These are phyloP conservation scores for Mythimna albipuncta DNA, from an alignment of 2,888 invertebrate genomes.

Conservation along the genomic window DNA sequence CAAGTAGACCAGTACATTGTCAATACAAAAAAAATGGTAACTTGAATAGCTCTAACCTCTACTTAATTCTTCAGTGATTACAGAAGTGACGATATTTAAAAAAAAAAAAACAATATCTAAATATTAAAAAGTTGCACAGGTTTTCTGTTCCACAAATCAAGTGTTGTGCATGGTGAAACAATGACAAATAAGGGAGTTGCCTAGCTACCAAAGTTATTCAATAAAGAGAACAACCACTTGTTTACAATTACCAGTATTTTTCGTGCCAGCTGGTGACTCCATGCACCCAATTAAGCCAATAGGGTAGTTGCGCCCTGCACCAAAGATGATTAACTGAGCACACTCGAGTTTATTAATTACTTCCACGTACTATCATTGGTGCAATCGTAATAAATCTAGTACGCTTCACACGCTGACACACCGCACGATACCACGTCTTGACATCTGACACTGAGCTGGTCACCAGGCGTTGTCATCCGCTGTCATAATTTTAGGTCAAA, in stretches of 20 bases:
- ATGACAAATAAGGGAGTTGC: conserved; percentile 45
- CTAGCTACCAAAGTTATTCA: conserved; percentile 34
- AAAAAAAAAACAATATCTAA: not conserved
- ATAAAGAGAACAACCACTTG: conserved; percentile 42
- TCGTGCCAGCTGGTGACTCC: conserved; percentile 30
- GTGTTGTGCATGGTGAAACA: conserved; percentile 38
- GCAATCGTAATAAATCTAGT: conserved; percentile 64
- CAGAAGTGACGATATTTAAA: not conserved
- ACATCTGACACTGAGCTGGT: conserved; percentile 78
- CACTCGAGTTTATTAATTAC: conserved; percentile 23
- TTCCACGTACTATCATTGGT: conserved; percentile 34
- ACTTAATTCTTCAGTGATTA: not conserved
- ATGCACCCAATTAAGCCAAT: conserved; percentile 29
- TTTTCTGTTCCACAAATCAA: conserved; percentile 26
- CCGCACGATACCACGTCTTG: conserved; percentile 66
- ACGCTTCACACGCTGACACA: conserved; percentile 62
- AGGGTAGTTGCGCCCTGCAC: conserved; percentile 25
- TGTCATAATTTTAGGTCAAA: conserved; percentile 87
- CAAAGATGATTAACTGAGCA: conserved; percentile 20
- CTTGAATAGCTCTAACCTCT: not conserved
- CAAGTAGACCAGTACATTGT: not conserved
- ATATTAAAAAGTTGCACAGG: conserved; percentile 9
- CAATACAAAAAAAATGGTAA: no score
- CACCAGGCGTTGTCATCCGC: conserved; percentile 70
- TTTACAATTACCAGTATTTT: conserved; percentile 37